Evolutionary conservation across 2,113 vertebrate genomes (phyloP), one percentile per base, ranked within the genome.

Genomic region (Varanus komodoensis): DNA sequence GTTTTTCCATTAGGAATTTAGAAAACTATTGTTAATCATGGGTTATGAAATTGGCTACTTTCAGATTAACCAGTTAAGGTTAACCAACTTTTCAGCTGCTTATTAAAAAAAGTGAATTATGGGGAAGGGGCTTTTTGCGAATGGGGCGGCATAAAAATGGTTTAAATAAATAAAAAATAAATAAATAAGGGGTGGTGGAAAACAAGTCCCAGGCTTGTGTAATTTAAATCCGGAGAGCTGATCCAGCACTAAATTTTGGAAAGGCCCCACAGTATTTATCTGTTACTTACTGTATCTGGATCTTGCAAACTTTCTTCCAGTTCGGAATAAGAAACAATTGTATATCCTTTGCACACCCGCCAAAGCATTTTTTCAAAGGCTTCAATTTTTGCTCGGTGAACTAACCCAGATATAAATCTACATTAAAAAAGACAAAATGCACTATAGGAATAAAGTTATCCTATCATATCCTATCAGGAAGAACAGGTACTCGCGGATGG

Each of bases 361-460:
- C 99, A 99, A 57, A 99, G 95, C 98, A 99, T 99, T 88, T 98
- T 98, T 91, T 99, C 98, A 96, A 99, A 99, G 0, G 99, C 98
- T 93, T 99, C 98, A 0, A 99, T 97, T 96, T 98, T 99, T 75
- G 96, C 94, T 90, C 98, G 97, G 89, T 98, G 97, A 95, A 99
- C 98, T 67, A 99, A 97, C 3, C 99, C 99, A 44, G 98, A 99
- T 80, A 99, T 93, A 90, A 99, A 99, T 8, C 99, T 99, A 50
- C 0, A 82, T 69, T 79, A 8, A 57, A 48, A 83, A 82, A 86
- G 14, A 77, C 2, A 0, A 0, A 25, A 54, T 0, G 64, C 12
- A 8, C 2, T 27, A 50, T n/a, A 78, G 38, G 29, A 90, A 75
- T 86, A 57, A 83, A 21, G 21, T 48, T 86, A 61, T 32, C n/a